Base-by-base conservation (phyloP, 2,888 invertebrate genomes). In the Limnephilus marmoratus region DNA sequence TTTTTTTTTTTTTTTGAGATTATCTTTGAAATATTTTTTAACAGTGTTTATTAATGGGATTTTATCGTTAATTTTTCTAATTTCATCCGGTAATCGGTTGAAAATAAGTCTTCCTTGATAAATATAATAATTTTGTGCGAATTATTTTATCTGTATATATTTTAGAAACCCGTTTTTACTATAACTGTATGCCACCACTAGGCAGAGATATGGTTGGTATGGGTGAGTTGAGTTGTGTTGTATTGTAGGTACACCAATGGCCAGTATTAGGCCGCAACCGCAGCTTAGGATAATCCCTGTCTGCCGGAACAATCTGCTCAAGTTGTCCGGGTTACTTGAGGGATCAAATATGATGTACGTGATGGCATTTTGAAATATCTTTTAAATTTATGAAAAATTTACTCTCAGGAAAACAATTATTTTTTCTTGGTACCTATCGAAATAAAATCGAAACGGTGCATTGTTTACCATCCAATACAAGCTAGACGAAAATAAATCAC, bases 211-310 rank as follows among this genome's bases (percentile, higher is more conserved):
- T 24, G 24, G n/a, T 7, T 68, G 2, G n/a, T n/a, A n/a, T 9
- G 24, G 68, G 7, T 24, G 1, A 24, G 9, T 18, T 24, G 9
- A 24, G 68, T 68, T 18, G 53, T 18, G 4, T 0, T 68, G 53
- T 18, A 7, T 53, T 68, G 68, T 24, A 68, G 9, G 68, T 68
- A 68, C 24, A 68, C 68, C 68, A n/a, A n/a, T 68, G 37, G 3
- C 83, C 83, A 12, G 37, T 3, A 34, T 41, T 83, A 83, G 24
- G 24, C 83, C 83, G 24, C 37, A 3, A 9, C 83, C 18, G 83
- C 83, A 34, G 83, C 37, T 83, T 41, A 83, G 83, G 83, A 83
- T 83, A 83, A 83, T 34, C 83, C 37, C 37, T 83, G 83, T 83
- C 83, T 24, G 37, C 83, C 83, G 83, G 37, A 83, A 34, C 83